Percentiles rank a stretch among this genome's conserved stretches.
Conservation (phyloP, 1,140 invertebrate genomes). For the Drosophila nigromelanica region DNA sequence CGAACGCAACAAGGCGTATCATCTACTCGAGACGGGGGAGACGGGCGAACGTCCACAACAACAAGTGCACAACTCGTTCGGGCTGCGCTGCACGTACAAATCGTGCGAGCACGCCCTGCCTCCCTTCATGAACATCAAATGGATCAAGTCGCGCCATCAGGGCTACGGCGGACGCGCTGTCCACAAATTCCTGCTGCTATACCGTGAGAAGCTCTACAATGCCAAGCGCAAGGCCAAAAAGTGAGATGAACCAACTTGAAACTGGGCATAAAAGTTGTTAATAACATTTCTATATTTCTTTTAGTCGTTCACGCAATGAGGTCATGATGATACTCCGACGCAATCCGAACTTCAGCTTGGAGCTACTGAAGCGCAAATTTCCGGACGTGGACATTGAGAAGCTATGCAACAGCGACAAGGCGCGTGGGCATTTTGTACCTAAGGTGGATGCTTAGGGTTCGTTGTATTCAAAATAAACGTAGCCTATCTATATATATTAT, state of each 20-base stretch:
- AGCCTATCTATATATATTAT: constrained; percentile 22
- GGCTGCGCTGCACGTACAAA: constrained; percentile 85
- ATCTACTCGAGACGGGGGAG: constrained; percentile 94
- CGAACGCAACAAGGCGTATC: constrained; percentile 96
- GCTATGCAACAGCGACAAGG: constrained; percentile 85
- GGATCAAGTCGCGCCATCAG: constrained; percentile 85
- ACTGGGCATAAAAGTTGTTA: background rate
- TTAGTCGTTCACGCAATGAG: constrained; percentile 87
- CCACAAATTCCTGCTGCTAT: constrained; percentile 87
- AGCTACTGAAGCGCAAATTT: constrained; percentile 89
- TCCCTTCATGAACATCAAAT: constrained; percentile 86
- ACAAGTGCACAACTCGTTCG: constrained; percentile 86
- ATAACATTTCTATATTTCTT: constrained; percentile 69
- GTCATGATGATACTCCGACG: constrained; percentile 88
- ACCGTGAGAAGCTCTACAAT: constrained; percentile 87
- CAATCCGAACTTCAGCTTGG: constrained; percentile 91
- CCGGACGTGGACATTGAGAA: constrained; percentile 91
- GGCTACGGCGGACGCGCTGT: constrained; percentile 85
- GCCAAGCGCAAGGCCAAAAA: constrained; percentile 85
- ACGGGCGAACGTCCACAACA: constrained; percentile 89
- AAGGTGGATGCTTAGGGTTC: constrained; percentile 65
- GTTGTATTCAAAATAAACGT: constrained; percentile 28
- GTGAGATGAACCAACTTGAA: constrained; percentile 69
- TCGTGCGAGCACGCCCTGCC: constrained; percentile 86
- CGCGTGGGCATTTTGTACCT: constrained; percentile 87